Percentiles rank a stretch among this genome's conserved stretches.
Evolutionary conservation across 2,113 vertebrate genomes (phyloP).

Genomic region (Pygoscelis adeliae): DNA sequence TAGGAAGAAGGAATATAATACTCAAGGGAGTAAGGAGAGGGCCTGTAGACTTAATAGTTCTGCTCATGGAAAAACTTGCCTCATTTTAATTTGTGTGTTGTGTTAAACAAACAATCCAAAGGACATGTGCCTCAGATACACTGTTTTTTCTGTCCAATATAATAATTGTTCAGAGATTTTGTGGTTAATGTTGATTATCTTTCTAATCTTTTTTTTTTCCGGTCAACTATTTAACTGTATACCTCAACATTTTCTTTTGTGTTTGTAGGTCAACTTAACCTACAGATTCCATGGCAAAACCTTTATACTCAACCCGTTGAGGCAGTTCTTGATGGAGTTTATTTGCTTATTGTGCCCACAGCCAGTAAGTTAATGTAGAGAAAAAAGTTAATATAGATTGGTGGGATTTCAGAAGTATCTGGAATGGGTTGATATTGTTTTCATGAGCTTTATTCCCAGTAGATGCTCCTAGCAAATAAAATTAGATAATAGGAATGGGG

Average conservation of each 20-base stretch:
- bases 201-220: background rate
- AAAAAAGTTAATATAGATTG: background rate
- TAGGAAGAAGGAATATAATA: background rate
- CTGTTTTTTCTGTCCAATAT: background rate
- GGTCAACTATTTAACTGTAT: background rate
- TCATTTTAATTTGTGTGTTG: background rate
- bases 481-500: background rate
- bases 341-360: slow-evolving; percentile 94
- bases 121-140: background rate
- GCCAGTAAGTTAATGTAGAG: slow-evolving; percentile 81
- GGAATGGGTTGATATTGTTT: background rate
- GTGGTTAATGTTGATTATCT: background rate
- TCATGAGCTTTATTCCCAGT: background rate
- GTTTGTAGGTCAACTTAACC: slow-evolving; percentile 85
- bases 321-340: slow-evolving; percentile 92
- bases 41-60: background rate
- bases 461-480: background rate
- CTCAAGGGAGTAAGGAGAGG: background rate
- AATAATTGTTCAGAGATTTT: background rate
- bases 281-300: slow-evolving; percentile 97
- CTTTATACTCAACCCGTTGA: slow-evolving; percentile 96
- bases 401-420: background rate
- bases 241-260: background rate
- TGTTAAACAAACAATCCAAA: background rate
- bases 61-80: background rate